Percentiles rank a stretch among this genome's conserved stretches.
These are phyloP conservation scores for Frieseomelitta varia DNA, from an alignment of 1,140 invertebrate genomes.

Conservation along the genomic window DNA sequence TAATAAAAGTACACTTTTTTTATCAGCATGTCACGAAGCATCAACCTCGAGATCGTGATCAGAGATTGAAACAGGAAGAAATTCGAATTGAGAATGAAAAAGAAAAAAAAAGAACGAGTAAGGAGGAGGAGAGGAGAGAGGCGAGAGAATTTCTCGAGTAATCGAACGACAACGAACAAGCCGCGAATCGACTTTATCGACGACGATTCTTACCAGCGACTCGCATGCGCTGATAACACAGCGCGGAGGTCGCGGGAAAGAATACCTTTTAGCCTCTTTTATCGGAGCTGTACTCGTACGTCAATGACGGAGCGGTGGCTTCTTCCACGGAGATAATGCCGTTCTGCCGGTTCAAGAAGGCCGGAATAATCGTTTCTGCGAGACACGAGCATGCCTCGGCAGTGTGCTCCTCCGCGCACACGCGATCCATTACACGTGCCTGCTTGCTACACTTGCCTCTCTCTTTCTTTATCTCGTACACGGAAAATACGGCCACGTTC, in stretches of 20 bases:
- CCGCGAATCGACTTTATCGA: slow-evolving; percentile 19
- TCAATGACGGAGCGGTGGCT: slow-evolving; percentile 44
- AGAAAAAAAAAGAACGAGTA: too few relatives aligned
- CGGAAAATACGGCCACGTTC: neutral
- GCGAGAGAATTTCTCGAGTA: neutral
- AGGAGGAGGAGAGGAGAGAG: too few relatives aligned
- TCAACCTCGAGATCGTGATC: too few relatives aligned
- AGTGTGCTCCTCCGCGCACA: neutral
- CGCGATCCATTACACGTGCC: slow-evolving; percentile 41
- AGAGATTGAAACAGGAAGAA: neutral
- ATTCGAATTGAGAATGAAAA: neutral
- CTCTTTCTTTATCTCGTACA: neutral
- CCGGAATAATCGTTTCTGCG: slow-evolving; percentile 45
- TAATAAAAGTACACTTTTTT: too few relatives aligned
- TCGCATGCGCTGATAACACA: slow-evolving; percentile 46
- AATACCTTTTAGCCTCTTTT: slow-evolving; percentile 51
- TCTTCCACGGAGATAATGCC: slow-evolving; percentile 55
- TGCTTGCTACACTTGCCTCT: neutral
- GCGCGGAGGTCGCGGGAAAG: slow-evolving; percentile 33
- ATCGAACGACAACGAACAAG: neutral
- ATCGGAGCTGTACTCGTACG: slow-evolving; percentile 30
- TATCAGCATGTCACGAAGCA: too few relatives aligned
- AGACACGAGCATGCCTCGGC: slow-evolving; percentile 32
- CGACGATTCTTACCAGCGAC: slow-evolving; percentile 34
- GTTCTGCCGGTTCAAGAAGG: slow-evolving; percentile 33